Evolutionary conservation across 2,113 vertebrate genomes (phyloP).

Genomic region (Amphiprion ocellaris): DNA sequence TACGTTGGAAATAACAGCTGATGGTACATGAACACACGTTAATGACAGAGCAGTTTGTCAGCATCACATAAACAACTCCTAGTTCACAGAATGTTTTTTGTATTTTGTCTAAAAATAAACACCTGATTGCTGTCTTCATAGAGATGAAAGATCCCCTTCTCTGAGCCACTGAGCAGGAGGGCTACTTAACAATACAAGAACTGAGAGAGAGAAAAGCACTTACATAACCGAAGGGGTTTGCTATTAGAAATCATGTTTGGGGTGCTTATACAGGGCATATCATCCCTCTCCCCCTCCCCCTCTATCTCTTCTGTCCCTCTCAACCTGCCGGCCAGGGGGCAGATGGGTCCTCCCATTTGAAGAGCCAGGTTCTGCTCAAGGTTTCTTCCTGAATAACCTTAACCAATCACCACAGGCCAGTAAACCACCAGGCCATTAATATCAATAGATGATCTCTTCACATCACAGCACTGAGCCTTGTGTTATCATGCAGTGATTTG

Average conservation of each 20-base stretch:
- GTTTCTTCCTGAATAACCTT: slow-evolving; percentile 79
- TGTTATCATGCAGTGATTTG: slow-evolving; percentile 36
- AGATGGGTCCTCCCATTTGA: no score
- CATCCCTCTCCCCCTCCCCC: no score
- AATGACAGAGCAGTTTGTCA: no score
- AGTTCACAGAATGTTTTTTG: no score
- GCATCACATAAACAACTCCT: no score
- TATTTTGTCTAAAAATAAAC: no score
- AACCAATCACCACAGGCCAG: slow-evolving; percentile 69
- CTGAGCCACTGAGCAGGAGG: not conserved
- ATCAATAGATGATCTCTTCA: slow-evolving; percentile 63
- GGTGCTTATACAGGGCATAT: not conserved
- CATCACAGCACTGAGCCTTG: not conserved
- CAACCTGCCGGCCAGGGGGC: no score
- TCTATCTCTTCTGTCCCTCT: not conserved
- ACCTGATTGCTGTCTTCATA: no score
- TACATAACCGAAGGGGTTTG: slow-evolving; percentile 48
- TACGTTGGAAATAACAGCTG: no score
- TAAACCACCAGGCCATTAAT: slow-evolving; percentile 70
- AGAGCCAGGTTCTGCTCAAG: no score
- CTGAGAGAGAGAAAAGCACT: slow-evolving; percentile 8
- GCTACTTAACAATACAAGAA: slow-evolving; percentile 8
- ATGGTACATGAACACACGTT: no score
- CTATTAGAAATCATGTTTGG: slow-evolving; percentile 17
- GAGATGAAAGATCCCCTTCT: no score